Evolutionary conservation across 2,113 vertebrate genomes (phyloP).

Genomic region (Galemys pyrenaicus): DNA sequence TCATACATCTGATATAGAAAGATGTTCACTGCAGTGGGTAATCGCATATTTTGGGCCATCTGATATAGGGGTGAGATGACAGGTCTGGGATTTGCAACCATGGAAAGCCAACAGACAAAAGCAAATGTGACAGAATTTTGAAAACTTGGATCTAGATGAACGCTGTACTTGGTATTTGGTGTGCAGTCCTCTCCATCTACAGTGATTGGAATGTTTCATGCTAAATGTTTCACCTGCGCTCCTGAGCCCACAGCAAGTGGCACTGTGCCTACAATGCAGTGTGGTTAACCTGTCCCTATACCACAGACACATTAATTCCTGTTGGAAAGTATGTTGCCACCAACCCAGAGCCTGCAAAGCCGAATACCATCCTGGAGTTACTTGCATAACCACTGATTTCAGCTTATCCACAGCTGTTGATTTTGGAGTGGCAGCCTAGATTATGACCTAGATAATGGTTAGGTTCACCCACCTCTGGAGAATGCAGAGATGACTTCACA

Average conservation of each 20-base stretch:
- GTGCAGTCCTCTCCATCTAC: neutral
- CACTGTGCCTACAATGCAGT: neutral
- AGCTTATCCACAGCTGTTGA: neutral
- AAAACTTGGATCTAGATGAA: neutral
- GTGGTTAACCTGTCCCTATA: neutral
- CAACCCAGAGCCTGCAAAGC: neutral
- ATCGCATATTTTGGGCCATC: neutral
- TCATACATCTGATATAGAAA: neutral
- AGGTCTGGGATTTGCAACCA: neutral
- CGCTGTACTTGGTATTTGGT: neutral
- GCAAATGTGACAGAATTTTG: neutral
- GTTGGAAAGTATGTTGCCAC: neutral
- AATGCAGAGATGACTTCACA: neutral
- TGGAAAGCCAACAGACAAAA: neutral
- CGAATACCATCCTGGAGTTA: neutral
- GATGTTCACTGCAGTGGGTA: neutral
- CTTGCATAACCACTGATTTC: neutral
- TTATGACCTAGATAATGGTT: neutral
- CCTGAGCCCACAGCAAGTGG: neutral
- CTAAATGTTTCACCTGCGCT: neutral
- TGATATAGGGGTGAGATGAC: neutral
- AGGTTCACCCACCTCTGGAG: neutral
- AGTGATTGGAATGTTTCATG: neutral
- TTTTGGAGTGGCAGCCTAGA: neutral
- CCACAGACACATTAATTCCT: neutral